Evolutionary conservation across 2,888 invertebrate genomes (phyloP).

Genomic region (Schizotus pectinicornis): DNA sequence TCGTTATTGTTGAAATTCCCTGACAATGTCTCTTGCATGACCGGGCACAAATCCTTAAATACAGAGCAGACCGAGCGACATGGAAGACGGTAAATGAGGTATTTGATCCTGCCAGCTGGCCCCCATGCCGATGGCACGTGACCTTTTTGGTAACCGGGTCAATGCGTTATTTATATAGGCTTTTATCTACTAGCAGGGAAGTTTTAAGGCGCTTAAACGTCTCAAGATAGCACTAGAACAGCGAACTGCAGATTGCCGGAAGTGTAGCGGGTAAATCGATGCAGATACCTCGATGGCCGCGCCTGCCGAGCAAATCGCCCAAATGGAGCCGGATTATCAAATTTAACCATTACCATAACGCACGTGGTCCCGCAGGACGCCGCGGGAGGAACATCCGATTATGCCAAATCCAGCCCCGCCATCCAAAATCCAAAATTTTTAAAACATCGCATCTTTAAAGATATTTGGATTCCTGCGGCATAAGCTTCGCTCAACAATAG

Average conservation of each 20-base stretch:
- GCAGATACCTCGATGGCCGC: not conserved
- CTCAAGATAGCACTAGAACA: conserved; percentile 18
- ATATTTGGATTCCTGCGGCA: no score
- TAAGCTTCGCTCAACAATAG: no score
- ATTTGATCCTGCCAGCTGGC: conserved; percentile 29
- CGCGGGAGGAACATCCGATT: no score
- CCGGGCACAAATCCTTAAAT: conserved; percentile 24
- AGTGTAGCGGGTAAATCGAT: not conserved
- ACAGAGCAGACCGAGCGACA: conserved; percentile 11
- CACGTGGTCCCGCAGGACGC: no score
- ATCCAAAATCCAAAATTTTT: no score
- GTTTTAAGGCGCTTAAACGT: conserved; percentile 24
- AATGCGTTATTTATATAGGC: conserved; percentile 34
- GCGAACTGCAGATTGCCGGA: conserved; percentile 10
- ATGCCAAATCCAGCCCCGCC: no score
- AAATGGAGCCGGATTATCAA: no score
- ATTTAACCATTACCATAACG: no score
- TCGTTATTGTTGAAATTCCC: conserved; percentile 24
- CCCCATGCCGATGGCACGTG: conserved; percentile 29
- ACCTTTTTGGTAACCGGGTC: conserved; percentile 33
- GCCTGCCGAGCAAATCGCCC: no score
- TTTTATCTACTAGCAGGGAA: conserved; percentile 27
- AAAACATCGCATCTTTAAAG: no score
- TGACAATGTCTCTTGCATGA: conserved; percentile 26
- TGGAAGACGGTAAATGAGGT: conserved; percentile 22